These are phyloP conservation scores for Eulacestoma nigropectus DNA, from an alignment of 2,113 vertebrate species.

Conservation along the genomic window DNA sequence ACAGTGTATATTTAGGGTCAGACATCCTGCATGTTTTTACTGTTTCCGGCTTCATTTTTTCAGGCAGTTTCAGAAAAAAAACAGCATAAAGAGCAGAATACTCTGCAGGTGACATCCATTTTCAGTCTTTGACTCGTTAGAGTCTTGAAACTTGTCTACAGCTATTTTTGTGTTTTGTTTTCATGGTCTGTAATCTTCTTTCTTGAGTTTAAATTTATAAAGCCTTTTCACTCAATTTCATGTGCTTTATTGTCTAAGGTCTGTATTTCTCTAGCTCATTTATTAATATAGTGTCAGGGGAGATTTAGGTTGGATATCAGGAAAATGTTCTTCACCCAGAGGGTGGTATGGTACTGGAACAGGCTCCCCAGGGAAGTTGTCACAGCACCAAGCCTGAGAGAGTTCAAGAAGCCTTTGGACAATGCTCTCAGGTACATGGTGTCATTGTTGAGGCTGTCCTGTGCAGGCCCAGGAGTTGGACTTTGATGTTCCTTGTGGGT, in stretches of 20 bases:
- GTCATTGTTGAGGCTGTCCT: background rate
- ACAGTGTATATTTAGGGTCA: background rate
- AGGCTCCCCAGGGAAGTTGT: background rate
- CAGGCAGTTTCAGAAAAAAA: background rate
- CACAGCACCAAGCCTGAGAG: background rate
- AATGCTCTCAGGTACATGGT: background rate
- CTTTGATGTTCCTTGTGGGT: background rate
- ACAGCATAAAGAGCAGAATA: background rate
- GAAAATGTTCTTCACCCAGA: background rate
- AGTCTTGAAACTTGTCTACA: background rate
- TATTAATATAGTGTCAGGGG: background rate
- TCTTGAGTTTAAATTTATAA: background rate
- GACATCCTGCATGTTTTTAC: background rate
- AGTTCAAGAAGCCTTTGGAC: background rate
- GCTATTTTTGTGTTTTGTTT: background rate
- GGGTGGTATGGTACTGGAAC: background rate
- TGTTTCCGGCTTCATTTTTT: background rate
- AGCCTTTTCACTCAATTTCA: background rate
- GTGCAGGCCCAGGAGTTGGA: background rate
- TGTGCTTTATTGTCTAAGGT: background rate
- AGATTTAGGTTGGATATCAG: background rate
- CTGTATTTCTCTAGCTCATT: background rate
- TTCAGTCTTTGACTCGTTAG: background rate
- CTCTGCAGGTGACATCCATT: background rate
- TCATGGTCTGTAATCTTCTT: background rate